Evolutionary conservation across 2,888 invertebrate species (phyloP), one percentile per base, ranked within the genome.

Genomic region (Nephrocerus scutellatus): DNA sequence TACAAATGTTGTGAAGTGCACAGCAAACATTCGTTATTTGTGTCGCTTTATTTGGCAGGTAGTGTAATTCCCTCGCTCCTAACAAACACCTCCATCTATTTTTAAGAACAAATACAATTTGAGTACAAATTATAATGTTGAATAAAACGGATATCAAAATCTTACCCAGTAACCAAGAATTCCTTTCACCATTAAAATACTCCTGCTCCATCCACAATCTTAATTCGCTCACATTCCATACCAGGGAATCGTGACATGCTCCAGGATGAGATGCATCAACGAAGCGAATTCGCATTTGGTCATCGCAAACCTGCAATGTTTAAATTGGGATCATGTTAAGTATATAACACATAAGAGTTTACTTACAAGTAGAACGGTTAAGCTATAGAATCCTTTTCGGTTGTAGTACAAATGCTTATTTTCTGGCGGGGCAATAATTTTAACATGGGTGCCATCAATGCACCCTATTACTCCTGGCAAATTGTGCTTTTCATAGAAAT

Each of bases 181-280:
- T 7, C 9, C 15, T 28, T 15, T n/a, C 28, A 28, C 28, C 28
- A 8, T 15, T 28, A 14, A 28, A 12, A 13, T 28, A 28, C 10
- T 10, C 13, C 13, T 28, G 4, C 13, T 28, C 28, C 9, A 28
- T 14, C 9, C 12, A 6, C 8, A 3, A 8, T 13, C 28, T 13
- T 28, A 28, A 12, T n/a, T 28, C 28, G 28, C 28, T 12, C 9
- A 3, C 12, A 12, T 13, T 28, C 28, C 28, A 28, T 13, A 28
- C 12, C 9, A 28, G 12, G 9, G 28, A 7, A 15, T 28, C 28
- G 14, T 28, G 28, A n/a, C n/a, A n/a, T n/a, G n/a, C n/a, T n/a
- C n/a, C n/a, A n/a, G n/a, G n/a, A n/a, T n/a, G n/a, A n/a, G 28
- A 14, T 28, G 5, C 28, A 28, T 28, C 28, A 28, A 28, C 28